phyloP scores from a whole-genome alignment of 2,113 vertebrate genomes.

The Nansenia antarctica region DNA sequence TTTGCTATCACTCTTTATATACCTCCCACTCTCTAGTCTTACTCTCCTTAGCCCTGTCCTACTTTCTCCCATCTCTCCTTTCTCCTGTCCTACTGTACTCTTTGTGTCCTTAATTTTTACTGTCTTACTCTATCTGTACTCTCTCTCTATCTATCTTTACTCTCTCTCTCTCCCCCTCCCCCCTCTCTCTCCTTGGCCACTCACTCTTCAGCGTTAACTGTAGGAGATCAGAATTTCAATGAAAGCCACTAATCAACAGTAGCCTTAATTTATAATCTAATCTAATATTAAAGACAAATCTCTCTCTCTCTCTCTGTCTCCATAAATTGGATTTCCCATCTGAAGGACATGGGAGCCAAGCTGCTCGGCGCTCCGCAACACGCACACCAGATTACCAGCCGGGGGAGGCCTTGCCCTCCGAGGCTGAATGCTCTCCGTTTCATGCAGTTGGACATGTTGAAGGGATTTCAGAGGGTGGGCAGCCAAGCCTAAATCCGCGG shows the following conservation, averaged over 20 bases:
- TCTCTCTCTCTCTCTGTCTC: slow-evolving; percentile 34
- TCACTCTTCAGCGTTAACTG: slow-evolving; percentile 48
- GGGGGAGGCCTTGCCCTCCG: background rate
- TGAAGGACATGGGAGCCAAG: slow-evolving; percentile 51
- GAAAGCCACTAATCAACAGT: slow-evolving; percentile 66
- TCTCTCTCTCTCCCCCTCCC: slow-evolving; percentile 6
- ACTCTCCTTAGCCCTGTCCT: background rate
- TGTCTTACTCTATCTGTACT: background rate
- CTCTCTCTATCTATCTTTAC: slow-evolving; percentile 13
- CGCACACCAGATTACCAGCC: slow-evolving; percentile 26
- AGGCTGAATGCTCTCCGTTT: slow-evolving; percentile 8
- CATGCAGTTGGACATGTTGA: background rate
- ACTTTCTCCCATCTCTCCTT: background rate
- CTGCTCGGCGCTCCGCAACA: background rate
- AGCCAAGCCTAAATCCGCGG: background rate
- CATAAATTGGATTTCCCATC: slow-evolving; percentile 62
- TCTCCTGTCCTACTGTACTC: background rate
- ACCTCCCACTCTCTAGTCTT: background rate
- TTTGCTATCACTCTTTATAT: background rate
- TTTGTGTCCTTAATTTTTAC: background rate
- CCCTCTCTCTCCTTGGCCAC: slow-evolving; percentile 7
- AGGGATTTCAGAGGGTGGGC: slow-evolving; percentile 9
- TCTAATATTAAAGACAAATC: slow-evolving; percentile 59
- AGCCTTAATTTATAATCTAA: slow-evolving; percentile 70
- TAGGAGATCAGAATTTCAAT: slow-evolving; percentile 62